Evolutionary conservation across 2,113 vertebrate species (phyloP), one percentile per base, ranked within the genome.

Genomic region (Melanerpes formicivorus): DNA sequence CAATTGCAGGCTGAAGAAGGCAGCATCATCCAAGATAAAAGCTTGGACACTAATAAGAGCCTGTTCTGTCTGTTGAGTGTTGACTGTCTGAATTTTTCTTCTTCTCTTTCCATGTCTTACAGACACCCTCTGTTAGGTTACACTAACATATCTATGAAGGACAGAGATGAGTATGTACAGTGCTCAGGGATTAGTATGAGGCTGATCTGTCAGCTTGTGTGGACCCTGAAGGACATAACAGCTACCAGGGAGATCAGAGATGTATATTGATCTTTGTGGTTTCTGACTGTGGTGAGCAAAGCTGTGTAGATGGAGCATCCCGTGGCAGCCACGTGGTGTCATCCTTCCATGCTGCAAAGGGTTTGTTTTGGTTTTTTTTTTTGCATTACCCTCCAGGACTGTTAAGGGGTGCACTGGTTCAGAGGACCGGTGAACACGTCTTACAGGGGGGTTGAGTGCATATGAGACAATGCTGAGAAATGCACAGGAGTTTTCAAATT

Each of bases 271-370:
- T 12, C 13, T 59, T 4, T 0, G 1, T 54, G 42, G 34, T 34
- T 66, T 0, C 0, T 44, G 52, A 30, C 19, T 59, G 32, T 37
- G 32, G 44, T 13, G 44, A 46, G 34, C 22, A 73, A 55, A 79
- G 37, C 34, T 54, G 59, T 18, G 37, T 44, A 34, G 27, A 4
- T 21, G 30, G 14, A 77, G 18, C 16, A 40, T 27, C 11, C 9
- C 6, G 1, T 0, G 0, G 25, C 71, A 70, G 29, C 64, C 2
- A 0, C 29, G 29, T 52, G 25, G 13, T 75, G 40, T 42, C 23
- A 34, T 50, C 32, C 40, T 77, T 48, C 25, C 32, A 18, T 3
- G 46, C 80, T 74, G 15, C 29, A 26, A 37, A 79, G 29, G 14
- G 5, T 15, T 44, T 42, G 10, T 42, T 42, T 42, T 42, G 42